Base-by-base conservation (phyloP, 2,888 invertebrate genomes). In the Archips xylosteana region DNA sequence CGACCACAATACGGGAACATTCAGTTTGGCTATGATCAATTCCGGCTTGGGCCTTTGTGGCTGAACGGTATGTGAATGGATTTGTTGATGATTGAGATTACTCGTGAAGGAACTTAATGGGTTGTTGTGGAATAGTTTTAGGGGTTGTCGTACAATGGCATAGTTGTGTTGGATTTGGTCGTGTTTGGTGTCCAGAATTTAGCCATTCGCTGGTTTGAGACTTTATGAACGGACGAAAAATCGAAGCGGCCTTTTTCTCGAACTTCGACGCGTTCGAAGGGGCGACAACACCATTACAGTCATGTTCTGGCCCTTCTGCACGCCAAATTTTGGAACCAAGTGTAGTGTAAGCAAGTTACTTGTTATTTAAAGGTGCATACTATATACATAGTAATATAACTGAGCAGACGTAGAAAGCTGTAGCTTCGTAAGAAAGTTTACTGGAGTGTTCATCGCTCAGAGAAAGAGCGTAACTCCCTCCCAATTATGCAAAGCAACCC, bases 401-500 rank as follows among this genome's bases (percentile, higher is more conserved):
- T 64, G 63, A 57, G 47, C 60, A 60, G 39, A 39, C 39, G 23
- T 32, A 23, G 57, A 34, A 65, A 76, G 77, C 76, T 66, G 75
- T 78, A 83, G 86, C 79, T 87, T 83, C 57, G 80, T 86, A 83
- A 86, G 81, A 82, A 81, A 85, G 85, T 86, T 86, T 81, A 79
- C 78, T 79, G 76, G 79, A 79, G 80, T 80, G 80, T 79, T 82
- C 81, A 81, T 78, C 80, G 76, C 76, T 79, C 78, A 77, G 79
- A 75, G 78, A 81, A 82, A 71, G 72, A 76, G 75, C 75, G 59
- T 73, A 83, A 83, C 81, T 84, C 81, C 77, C 77, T 80, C 76
- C 78, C 80, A 91, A 91, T 92, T 92, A 92, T 92, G 91, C 88
- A 90, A 91, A 92, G 83, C 84, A 84, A 80, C 81, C 80, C 79